A percentile compares a stretch with the other conserved stretches of the same genome.
Conservation (phyloP, 2,113 vertebrate genomes). For the Trogon melanurus region DNA sequence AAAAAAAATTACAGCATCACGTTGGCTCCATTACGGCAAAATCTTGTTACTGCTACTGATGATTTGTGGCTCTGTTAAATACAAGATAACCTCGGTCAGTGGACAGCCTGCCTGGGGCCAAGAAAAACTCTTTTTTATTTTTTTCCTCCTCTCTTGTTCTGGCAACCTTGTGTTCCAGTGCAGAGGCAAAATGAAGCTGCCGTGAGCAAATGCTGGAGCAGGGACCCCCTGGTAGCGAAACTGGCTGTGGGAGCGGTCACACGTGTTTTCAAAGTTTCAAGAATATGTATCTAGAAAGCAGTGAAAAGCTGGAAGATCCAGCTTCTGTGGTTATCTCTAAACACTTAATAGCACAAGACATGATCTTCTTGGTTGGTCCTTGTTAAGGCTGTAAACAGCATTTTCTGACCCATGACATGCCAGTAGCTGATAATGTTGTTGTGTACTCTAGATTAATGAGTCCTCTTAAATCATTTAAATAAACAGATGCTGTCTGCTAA, state of each 20-base stretch:
- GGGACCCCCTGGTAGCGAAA: not conserved
- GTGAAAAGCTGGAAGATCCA: not conserved
- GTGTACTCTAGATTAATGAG: not conserved
- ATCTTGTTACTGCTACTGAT: not conserved
- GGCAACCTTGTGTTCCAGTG: not conserved
- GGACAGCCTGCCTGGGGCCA: not conserved
- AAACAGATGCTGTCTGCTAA: not conserved
- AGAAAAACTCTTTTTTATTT: not conserved
- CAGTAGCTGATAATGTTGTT: not conserved
- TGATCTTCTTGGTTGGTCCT: not conserved
- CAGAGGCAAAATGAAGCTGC: not conserved
- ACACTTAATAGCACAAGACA: not conserved
- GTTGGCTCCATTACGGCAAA: not conserved
- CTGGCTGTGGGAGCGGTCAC: not conserved
- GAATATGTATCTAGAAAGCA: not conserved
- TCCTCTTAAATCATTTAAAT: slow-evolving; percentile 1
- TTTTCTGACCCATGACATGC: not conserved
- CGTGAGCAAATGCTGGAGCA: not conserved
- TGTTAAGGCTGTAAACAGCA: not conserved
- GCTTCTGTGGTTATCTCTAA: not conserved
- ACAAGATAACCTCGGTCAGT: not conserved
- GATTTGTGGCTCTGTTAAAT: not conserved
- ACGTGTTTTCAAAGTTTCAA: not conserved
- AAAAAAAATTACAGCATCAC: not conserved
- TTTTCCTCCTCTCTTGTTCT: accelerated